Conservation (phyloP, 2,888 invertebrate genomes). For the Perizoma flavofasciatum region DNA sequence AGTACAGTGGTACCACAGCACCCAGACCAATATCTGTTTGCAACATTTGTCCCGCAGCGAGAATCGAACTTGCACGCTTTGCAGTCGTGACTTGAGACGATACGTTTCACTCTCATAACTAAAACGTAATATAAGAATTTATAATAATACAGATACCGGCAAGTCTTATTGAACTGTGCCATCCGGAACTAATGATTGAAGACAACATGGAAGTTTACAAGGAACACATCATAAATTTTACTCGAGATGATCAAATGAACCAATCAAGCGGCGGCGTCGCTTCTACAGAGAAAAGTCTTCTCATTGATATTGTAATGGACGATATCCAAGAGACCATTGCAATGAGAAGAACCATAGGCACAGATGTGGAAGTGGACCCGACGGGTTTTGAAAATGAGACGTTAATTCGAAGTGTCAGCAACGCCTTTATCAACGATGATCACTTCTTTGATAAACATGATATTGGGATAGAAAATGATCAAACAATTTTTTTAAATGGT, state of each 20-base stretch:
- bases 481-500: slow-evolving; percentile 72
- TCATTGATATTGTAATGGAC: slow-evolving; percentile 62
- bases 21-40: no score
- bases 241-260: slow-evolving; percentile 6
- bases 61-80: no score
- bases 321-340: slow-evolving; percentile 59
- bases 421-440: slow-evolving; percentile 49
- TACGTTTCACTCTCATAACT: no score
- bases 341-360: slow-evolving; percentile 59
- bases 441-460: slow-evolving; percentile 46
- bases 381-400: slow-evolving; percentile 47
- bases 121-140: no score
- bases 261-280: slow-evolving; percentile 43
- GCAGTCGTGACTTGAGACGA: no score
- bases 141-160: slow-evolving; percentile 58
- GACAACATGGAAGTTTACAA: slow-evolving; percentile 25
- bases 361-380: slow-evolving; percentile 47
- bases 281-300: slow-evolving; percentile 54
- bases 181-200: slow-evolving; percentile 45
- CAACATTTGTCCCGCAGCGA: no score
- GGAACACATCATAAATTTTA: slow-evolving; percentile 13
- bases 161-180: slow-evolving; percentile 59
- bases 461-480: slow-evolving; percentile 49
- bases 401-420: slow-evolving; percentile 46
- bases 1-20: no score